Percentiles rank a stretch among this genome's conserved stretches.
These are phyloP conservation scores for Drosophila malerkotliana DNA, from an alignment of 1,140 invertebrate species.

Conservation along the genomic window DNA sequence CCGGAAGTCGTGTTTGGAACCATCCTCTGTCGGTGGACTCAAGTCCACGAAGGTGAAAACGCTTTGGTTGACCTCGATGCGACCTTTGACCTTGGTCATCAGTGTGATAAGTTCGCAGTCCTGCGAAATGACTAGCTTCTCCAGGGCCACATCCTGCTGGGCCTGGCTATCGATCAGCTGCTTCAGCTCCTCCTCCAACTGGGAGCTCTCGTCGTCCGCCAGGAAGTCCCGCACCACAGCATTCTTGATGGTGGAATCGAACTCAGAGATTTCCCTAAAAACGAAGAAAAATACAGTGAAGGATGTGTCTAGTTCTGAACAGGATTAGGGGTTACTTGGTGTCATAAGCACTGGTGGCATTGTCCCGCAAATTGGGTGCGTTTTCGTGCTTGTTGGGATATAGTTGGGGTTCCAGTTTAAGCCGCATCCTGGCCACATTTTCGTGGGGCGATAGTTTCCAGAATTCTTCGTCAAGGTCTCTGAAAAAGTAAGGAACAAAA, in stretches of 20 bases:
- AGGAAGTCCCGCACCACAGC: constrained; percentile 80
- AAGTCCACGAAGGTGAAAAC: constrained; percentile 87
- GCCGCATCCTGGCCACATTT: constrained; percentile 87
- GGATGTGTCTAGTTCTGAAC: too few relatives aligned
- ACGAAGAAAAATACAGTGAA: neutral
- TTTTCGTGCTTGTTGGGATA: constrained; percentile 86
- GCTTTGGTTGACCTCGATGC: constrained; percentile 88
- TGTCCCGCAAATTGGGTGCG: constrained; percentile 87
- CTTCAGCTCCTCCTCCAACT: constrained; percentile 77
- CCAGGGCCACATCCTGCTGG: constrained; percentile 81
- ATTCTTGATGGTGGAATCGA: constrained; percentile 80
- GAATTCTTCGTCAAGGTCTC: constrained; percentile 73
- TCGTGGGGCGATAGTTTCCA: constrained; percentile 88
- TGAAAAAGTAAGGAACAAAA: constrained; percentile 39
- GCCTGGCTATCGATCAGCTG: constrained; percentile 72
- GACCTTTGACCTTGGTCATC: constrained; percentile 87
- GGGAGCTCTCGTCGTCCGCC: constrained; percentile 76
- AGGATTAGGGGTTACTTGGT: constrained; percentile 59
- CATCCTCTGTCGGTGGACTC: constrained; percentile 86
- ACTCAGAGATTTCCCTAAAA: constrained; percentile 74
- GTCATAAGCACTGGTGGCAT: constrained; percentile 83
- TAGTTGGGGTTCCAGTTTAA: constrained; percentile 86
- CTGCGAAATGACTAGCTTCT: constrained; percentile 87
- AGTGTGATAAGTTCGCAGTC: constrained; percentile 88
- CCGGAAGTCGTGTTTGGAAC: constrained; percentile 85